Conservation (phyloP, 2,113 vertebrate genomes). For the Anthoscopus minutus region DNA sequence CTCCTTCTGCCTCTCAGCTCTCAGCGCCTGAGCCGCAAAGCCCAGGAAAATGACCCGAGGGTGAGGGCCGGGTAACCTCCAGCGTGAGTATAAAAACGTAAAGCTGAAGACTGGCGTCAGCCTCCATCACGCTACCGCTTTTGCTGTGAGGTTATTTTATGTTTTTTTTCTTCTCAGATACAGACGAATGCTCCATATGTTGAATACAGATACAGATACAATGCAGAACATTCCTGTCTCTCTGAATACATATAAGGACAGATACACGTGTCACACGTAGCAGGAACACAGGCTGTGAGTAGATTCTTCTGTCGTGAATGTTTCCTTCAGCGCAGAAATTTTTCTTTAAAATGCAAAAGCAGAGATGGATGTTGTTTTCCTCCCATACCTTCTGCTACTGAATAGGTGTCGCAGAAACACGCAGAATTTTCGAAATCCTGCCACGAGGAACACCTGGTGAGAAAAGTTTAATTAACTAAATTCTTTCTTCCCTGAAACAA, state of each 20-base stretch:
- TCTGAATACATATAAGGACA: not conserved
- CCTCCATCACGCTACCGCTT: not conserved
- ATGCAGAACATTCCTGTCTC: not conserved
- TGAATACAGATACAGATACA: not conserved
- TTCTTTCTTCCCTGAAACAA: not conserved
- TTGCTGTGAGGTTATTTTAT: not conserved
- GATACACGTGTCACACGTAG: not conserved
- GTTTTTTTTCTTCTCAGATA: not conserved
- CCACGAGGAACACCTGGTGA: not conserved
- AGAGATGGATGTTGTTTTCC: not conserved
- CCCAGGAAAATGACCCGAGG: not conserved
- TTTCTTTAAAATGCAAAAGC: not conserved
- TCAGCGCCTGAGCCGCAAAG: not conserved
- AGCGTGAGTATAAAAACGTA: not conserved
- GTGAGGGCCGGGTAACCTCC: not conserved
- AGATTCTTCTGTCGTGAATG: not conserved
- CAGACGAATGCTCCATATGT: constrained; percentile 3
- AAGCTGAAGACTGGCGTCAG: not conserved
- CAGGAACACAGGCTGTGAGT: not conserved
- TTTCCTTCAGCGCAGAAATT: not conserved
- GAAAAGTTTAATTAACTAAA: not conserved
- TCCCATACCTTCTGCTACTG: not conserved
- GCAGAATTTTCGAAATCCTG: not conserved
- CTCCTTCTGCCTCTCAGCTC: not conserved
- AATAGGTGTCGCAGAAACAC: not conserved